Percentiles rank a stretch among this genome's conserved stretches.
These are phyloP conservation scores for Florisuga fusca DNA, from an alignment of 2,797 vertebrate genomes.

Conservation along the genomic window DNA sequence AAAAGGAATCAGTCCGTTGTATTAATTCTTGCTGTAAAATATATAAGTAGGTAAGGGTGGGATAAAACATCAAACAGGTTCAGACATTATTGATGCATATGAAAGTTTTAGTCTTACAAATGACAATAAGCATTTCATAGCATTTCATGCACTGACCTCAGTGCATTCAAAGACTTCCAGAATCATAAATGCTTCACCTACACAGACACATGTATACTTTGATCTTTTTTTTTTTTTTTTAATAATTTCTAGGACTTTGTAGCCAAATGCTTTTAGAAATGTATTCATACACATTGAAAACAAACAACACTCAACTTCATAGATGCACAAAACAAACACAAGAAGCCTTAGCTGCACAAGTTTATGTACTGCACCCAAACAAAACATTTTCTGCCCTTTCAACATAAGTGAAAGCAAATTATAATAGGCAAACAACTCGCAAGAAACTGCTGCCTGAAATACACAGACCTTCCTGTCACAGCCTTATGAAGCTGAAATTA, in stretches of 20 bases:
- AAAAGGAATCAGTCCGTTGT: background rate
- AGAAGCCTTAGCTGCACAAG: slow-evolving; percentile 46
- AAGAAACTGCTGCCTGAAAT: slow-evolving; percentile 61
- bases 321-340: slow-evolving; percentile 52
- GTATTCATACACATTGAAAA: slow-evolving; percentile 43
- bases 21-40: background rate
- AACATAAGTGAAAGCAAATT: slow-evolving; percentile 62
- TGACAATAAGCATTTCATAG: background rate
- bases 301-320: slow-evolving; percentile 61
- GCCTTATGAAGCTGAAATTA: slow-evolving; percentile 63
- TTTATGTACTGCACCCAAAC: background rate
- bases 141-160: background rate
- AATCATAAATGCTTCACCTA: background rate
- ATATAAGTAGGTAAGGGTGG: background rate
- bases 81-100: background rate
- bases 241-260: background rate
- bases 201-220: background rate
- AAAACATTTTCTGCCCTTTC: slow-evolving; percentile 42
- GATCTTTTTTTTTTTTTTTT: background rate
- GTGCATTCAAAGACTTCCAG: slow-evolving; percentile 14
- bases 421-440: slow-evolving; percentile 54
- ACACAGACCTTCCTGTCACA: slow-evolving; percentile 8
- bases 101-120: background rate
- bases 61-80: background rate
- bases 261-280: slow-evolving; percentile 42